Percentiles rank a stretch among this genome's conserved stretches.
Conservation (phyloP, 2,113 vertebrate genomes). For the Corvus cornix region DNA sequence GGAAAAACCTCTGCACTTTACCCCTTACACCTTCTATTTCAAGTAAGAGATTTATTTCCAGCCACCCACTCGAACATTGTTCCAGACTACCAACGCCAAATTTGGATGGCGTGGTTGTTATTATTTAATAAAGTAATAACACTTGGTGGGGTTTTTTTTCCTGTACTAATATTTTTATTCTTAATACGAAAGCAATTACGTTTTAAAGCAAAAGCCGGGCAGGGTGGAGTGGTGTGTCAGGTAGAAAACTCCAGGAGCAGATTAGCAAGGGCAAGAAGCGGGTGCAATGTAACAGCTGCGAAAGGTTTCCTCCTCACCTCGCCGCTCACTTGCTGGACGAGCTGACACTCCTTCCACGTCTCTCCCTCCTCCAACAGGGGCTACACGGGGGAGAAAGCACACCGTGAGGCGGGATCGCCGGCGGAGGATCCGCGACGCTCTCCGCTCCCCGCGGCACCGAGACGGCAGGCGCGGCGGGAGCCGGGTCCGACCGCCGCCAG, state of each 20-base stretch:
- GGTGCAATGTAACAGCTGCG: accelerated
- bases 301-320: conserved; percentile 81
- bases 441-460: background rate
- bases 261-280: background rate
- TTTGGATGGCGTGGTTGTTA: background rate
- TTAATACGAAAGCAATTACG: background rate
- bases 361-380: conserved; percentile 81
- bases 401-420: background rate
- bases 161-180: background rate
- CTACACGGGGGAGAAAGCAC: conserved; percentile 69
- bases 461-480: background rate
- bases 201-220: background rate
- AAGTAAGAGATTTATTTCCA: background rate
- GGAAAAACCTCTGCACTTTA: background rate
- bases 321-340: conserved; percentile 82
- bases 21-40: background rate
- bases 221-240: background rate
- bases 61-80: background rate
- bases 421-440: background rate
- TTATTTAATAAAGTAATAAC: background rate
- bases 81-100: background rate
- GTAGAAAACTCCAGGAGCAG: background rate
- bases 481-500: background rate
- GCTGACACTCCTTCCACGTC: conserved; percentile 77
- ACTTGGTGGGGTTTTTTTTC: accelerated